phyloP scores from a whole-genome alignment of 2,113 vertebrate genomes.

The Hipposideros armiger region DNA sequence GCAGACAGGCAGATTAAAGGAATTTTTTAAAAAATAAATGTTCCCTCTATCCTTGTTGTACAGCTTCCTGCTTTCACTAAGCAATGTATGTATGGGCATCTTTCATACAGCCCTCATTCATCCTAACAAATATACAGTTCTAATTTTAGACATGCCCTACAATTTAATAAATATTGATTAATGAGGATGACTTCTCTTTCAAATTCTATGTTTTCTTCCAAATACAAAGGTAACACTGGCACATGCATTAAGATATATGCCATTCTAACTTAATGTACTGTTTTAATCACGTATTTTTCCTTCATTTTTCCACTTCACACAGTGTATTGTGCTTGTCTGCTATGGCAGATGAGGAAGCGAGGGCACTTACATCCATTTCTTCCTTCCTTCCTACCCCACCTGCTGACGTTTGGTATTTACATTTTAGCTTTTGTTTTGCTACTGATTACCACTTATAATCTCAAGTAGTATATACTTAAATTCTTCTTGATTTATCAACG shows the following conservation, averaged over 20 bases:
- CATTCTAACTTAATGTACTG: background rate
- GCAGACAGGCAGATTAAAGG: background rate
- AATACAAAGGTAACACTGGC: background rate
- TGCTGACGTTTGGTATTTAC: background rate
- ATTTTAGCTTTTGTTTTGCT: background rate
- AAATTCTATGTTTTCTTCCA: background rate
- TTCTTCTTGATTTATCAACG: background rate
- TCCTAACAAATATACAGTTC: background rate
- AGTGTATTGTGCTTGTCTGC: background rate
- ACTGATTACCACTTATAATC: background rate
- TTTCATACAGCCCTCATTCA: background rate
- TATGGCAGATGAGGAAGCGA: background rate
- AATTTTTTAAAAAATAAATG: background rate
- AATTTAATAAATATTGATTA: background rate
- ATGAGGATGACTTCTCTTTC: background rate
- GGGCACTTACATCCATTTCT: background rate
- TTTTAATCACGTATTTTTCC: background rate
- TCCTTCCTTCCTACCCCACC: background rate
- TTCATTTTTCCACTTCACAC: background rate
- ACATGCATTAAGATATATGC: background rate
- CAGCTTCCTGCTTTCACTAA: background rate
- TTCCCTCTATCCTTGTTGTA: fast-evolving
- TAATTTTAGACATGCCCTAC: background rate
- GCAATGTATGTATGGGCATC: fast-evolving
- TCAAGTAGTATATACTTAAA: background rate